Evolutionary conservation across 2,797 vertebrate species (phyloP).

Genomic region (Microctenopoma steveboyesi): DNA sequence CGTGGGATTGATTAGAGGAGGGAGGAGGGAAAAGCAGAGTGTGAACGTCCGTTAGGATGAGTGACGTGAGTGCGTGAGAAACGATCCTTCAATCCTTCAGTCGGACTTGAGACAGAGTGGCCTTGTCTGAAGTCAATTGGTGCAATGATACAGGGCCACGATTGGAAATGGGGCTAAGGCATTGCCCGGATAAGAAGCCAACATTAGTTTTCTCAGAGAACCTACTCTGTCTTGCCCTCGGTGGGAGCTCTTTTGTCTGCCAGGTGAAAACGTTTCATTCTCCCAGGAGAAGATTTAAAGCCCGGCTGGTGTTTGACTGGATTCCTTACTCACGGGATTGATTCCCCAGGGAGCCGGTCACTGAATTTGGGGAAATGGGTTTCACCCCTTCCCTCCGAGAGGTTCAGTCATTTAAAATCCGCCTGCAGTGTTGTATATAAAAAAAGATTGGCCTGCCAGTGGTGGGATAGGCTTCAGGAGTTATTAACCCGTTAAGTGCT

Average conservation of each 20-base stretch:
- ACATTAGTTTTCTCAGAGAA: slow-evolving; percentile 6
- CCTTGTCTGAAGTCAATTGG: slow-evolving; percentile 23
- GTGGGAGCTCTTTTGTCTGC: slow-evolving; percentile 33
- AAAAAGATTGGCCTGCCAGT: slow-evolving; percentile 45
- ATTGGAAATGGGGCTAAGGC: slow-evolving; percentile 16
- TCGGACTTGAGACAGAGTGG: not conserved
- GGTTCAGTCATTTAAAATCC: slow-evolving; percentile 40
- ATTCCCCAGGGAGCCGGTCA: slow-evolving; percentile 25
- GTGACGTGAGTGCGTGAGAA: not conserved
- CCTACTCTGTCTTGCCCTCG: not conserved
- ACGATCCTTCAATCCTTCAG: not conserved
- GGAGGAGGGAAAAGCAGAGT: not conserved
- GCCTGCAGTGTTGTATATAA: slow-evolving; percentile 33
- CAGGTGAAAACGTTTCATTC: slow-evolving; percentile 33
- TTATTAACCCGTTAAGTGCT: slow-evolving; percentile 66
- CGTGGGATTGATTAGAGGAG: not conserved
- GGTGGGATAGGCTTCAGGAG: slow-evolving; percentile 41
- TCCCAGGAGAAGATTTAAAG: slow-evolving; percentile 33
- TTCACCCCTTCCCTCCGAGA: slow-evolving; percentile 19
- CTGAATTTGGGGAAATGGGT: slow-evolving; percentile 9
- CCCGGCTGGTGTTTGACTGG: slow-evolving; percentile 42
- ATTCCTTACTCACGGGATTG: slow-evolving; percentile 23
- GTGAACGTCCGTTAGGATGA: not conserved
- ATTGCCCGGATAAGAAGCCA: slow-evolving; percentile 28
- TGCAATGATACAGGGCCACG: not conserved